phyloP scores from a whole-genome alignment of 2,888 invertebrate species.

The Tetragnatha montana region DNA sequence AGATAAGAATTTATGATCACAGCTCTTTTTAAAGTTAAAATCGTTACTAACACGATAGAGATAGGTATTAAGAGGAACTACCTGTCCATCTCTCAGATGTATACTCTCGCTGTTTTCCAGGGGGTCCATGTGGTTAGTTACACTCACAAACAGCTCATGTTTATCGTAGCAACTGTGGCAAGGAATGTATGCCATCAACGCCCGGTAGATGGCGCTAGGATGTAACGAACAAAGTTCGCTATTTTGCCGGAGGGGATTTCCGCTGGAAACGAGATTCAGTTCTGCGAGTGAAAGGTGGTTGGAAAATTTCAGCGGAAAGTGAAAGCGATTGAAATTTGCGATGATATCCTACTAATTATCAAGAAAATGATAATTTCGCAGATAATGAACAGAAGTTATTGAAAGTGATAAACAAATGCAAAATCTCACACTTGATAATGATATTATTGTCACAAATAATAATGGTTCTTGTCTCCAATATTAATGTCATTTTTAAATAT shows the following conservation, averaged over 20 bases:
- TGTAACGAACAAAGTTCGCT: slow-evolving; percentile 42
- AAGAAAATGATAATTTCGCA: too few species aligned
- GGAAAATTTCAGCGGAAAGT: too few species aligned
- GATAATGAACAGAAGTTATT: too few species aligned
- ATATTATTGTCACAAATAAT: too few species aligned
- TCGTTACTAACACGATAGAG: not conserved
- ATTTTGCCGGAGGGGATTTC: not conserved
- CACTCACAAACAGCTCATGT: slow-evolving; percentile 52
- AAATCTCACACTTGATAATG: too few species aligned
- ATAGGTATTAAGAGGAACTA: slow-evolving; percentile 6
- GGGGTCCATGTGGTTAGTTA: slow-evolving; percentile 44
- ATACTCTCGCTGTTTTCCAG: slow-evolving; percentile 40
- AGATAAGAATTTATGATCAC: slow-evolving; percentile 9
- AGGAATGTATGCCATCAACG: slow-evolving; percentile 46
- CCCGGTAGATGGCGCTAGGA: slow-evolving; percentile 58
- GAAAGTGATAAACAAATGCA: too few species aligned
- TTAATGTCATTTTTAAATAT: too few species aligned
- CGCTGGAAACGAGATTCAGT: not conserved
- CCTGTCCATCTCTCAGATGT: slow-evolving; percentile 55
- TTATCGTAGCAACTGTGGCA: slow-evolving; percentile 40
- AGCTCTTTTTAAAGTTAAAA: not conserved
- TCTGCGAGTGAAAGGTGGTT: not conserved
- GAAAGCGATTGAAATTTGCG: too few species aligned
- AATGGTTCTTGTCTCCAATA: too few species aligned
- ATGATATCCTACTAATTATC: too few species aligned